Evolutionary conservation across 2,113 vertebrate genomes (phyloP).

Genomic region (Oenanthe oenanthe): DNA sequence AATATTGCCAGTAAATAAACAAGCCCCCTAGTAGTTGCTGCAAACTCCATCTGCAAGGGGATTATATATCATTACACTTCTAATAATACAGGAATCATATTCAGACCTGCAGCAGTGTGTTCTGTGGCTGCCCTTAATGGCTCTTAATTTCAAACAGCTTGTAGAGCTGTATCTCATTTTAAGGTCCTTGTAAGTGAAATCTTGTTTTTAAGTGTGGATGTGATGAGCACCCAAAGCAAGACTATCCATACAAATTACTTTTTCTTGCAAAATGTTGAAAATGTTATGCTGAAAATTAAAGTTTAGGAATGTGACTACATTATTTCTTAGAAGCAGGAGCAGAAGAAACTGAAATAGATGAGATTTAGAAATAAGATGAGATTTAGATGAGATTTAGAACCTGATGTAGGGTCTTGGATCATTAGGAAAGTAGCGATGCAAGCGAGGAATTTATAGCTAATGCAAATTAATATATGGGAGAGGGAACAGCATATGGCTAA

Average conservation of each 20-base stretch:
- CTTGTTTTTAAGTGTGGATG: not conserved
- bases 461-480: slow-evolving; percentile 12
- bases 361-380: not conserved
- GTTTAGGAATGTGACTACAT: not conserved
- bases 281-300: not conserved
- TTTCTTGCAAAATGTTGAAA: not conserved
- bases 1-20: not conserved
- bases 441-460: not conserved
- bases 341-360: not conserved
- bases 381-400: not conserved
- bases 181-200: not conserved
- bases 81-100: not conserved
- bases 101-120: not conserved
- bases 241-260: not conserved
- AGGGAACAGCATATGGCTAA: slow-evolving; percentile 42
- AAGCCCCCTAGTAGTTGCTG: not conserved
- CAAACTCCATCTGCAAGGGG: not conserved
- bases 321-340: not conserved
- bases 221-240: not conserved
- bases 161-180: not conserved
- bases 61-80: not conserved
- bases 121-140: not conserved
- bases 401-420: not conserved
- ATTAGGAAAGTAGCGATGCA: not conserved
- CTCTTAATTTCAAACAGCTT: slow-evolving; percentile 15